Percentiles rank a stretch among this genome's conserved stretches.
phyloP scores from a whole-genome alignment of 2,888 invertebrate genomes.

The Diogma glabrata region DNA sequence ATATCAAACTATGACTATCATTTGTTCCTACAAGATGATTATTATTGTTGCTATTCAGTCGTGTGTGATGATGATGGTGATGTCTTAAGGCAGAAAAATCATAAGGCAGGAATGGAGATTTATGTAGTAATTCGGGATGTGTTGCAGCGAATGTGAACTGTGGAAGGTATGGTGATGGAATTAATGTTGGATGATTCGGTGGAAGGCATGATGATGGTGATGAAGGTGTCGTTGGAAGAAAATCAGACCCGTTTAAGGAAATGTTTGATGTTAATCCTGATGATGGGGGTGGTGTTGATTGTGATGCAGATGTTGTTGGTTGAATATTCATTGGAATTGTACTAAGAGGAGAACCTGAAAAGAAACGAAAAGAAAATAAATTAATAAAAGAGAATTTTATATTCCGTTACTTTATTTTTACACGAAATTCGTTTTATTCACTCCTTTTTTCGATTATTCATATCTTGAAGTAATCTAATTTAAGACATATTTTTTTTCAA shows the following conservation, averaged over 20 bases:
- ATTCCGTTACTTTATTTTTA: too few species aligned
- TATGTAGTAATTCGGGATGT: conserved; percentile 41
- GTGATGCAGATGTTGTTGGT: conserved; percentile 29
- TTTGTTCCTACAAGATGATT: conserved; percentile 27
- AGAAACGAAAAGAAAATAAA: neutral
- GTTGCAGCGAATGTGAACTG: conserved; percentile 43
- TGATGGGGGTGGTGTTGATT: conserved; percentile 28
- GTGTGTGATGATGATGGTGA: conserved; percentile 24
- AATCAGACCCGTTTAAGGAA: too few species aligned
- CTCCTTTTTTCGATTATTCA: too few species aligned
- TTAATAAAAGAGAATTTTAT: too few species aligned
- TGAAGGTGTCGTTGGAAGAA: conserved; percentile 22
- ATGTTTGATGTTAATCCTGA: conserved; percentile 16
- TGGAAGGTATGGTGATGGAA: conserved; percentile 36
- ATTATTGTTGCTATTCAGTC: conserved; percentile 15
- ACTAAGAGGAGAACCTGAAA: too few species aligned
- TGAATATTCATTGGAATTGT: too few species aligned
- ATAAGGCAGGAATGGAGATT: conserved; percentile 47
- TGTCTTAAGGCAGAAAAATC: conserved; percentile 37
- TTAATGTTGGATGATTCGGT: conserved; percentile 20
- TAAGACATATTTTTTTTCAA: too few species aligned
- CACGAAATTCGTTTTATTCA: too few species aligned
- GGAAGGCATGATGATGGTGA: conserved; percentile 10
- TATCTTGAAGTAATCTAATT: too few species aligned
- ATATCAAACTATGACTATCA: conserved; percentile 22